Conservation (phyloP, 1,140 invertebrate species). For the Nasonia longicornis region DNA sequence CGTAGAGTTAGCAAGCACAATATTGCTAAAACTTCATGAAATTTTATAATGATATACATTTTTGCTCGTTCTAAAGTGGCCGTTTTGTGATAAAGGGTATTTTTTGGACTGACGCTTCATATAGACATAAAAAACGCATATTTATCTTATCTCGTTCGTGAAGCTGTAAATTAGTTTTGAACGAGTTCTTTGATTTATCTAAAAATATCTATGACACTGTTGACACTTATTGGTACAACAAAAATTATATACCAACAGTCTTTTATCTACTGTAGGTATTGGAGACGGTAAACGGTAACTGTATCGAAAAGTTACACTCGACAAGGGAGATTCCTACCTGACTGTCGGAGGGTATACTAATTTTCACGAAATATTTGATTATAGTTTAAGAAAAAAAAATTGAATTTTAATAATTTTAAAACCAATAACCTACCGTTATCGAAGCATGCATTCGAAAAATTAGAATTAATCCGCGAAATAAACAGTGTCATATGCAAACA, state of each 20-base stretch:
- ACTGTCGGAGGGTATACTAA: conserved; percentile 8
- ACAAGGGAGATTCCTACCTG: conserved; percentile 1
- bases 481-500: conserved; percentile 9
- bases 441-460: not conserved
- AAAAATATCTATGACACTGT: conserved; percentile 38
- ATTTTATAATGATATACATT: no score
- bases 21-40: no score
- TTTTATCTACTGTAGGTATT: not conserved
- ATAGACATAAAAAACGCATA: no score
- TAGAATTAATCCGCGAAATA: conserved; percentile 19
- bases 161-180: not conserved
- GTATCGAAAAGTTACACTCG: not conserved
- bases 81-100: no score
- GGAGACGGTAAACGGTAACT: not conserved
- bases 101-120: no score
- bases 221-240: not conserved
- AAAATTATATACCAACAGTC: not conserved
- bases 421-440: not conserved
- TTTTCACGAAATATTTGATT: not conserved
- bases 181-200: not conserved
- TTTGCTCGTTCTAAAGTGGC: no score
- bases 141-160: no score
- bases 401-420: conserved; percentile 22
- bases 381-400: conserved; percentile 40
- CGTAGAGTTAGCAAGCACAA: no score